Evolutionary conservation across 2,113 vertebrate species (phyloP).

Genomic region (Zosterops japonicus): DNA sequence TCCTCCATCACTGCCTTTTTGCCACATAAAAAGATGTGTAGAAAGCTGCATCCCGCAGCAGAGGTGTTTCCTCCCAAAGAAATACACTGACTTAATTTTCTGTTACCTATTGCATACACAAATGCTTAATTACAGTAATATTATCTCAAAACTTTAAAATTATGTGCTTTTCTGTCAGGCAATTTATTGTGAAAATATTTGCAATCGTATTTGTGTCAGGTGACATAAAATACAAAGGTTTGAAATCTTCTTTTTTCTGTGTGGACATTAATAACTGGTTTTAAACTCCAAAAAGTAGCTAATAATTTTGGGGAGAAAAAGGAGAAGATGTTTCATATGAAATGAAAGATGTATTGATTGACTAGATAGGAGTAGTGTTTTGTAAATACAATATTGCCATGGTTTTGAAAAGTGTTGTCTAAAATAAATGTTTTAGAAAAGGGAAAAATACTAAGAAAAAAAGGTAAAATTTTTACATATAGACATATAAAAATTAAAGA

Average conservation of each 20-base stretch:
- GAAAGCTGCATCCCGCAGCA: background rate
- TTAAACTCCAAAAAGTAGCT: background rate
- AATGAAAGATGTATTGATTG: background rate
- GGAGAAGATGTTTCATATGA: background rate
- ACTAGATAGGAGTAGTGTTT: background rate
- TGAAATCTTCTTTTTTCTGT: background rate
- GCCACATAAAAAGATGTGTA: background rate
- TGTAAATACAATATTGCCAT: background rate
- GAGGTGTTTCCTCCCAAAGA: background rate
- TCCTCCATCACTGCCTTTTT: background rate
- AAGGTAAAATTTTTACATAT: background rate
- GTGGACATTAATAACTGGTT: background rate
- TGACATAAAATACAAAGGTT: background rate
- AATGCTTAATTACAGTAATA: background rate
- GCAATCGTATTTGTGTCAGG: background rate
- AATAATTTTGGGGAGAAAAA: background rate
- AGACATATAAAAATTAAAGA: fast-evolving
- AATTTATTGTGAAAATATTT: background rate
- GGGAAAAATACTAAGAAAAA: background rate
- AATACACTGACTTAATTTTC: background rate
- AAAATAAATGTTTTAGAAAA: background rate
- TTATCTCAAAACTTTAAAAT: background rate
- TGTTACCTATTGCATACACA: background rate
- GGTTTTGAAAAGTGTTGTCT: background rate
- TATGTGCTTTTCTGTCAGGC: background rate